Percentiles rank a stretch among this genome's conserved stretches.
Evolutionary conservation across 2,797 vertebrate genomes (phyloP).

Genomic region (Lophius americanus): DNA sequence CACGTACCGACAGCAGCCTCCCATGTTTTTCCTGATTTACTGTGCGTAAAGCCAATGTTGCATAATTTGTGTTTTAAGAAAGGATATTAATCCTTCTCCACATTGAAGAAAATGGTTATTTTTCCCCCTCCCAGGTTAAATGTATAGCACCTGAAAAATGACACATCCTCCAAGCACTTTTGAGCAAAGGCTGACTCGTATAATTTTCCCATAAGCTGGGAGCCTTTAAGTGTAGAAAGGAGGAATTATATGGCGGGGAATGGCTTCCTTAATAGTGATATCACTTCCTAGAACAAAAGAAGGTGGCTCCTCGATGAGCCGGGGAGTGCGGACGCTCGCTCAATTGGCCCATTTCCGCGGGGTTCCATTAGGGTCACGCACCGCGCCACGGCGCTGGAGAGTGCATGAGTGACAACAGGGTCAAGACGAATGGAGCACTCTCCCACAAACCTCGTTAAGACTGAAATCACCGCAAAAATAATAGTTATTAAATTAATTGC

Average conservation of each 20-base stretch:
- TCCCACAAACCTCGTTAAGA: conserved; percentile 84
- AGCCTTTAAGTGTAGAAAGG: conserved; percentile 81
- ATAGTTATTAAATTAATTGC: conserved; percentile 98
- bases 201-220: conserved; percentile 84
- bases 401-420: conserved; percentile 85
- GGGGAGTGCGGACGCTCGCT: conserved; percentile 82
- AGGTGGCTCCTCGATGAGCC: conserved; percentile 60
- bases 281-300: conserved; percentile 84
- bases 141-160: conserved; percentile 78
- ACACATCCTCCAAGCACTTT: conserved; percentile 80
- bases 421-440: conserved; percentile 91
- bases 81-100: conserved; percentile 69
- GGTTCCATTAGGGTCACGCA: conserved; percentile 85
- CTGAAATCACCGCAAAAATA: conserved; percentile 89
- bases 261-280: conserved; percentile 82
- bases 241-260: conserved; percentile 81
- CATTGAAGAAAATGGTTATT: conserved; percentile 59
- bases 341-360: conserved; percentile 85
- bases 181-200: conserved; percentile 77
- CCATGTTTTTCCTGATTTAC: conserved; percentile 69
- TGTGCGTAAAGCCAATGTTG: conserved; percentile 67
- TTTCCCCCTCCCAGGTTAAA: conserved; percentile 72
- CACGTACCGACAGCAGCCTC: conserved; percentile 43
- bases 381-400: conserved; percentile 82
- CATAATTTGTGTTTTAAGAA: conserved; percentile 74